Conservation (phyloP, 2,888 invertebrate species). For the Platerodrilus igneus region DNA sequence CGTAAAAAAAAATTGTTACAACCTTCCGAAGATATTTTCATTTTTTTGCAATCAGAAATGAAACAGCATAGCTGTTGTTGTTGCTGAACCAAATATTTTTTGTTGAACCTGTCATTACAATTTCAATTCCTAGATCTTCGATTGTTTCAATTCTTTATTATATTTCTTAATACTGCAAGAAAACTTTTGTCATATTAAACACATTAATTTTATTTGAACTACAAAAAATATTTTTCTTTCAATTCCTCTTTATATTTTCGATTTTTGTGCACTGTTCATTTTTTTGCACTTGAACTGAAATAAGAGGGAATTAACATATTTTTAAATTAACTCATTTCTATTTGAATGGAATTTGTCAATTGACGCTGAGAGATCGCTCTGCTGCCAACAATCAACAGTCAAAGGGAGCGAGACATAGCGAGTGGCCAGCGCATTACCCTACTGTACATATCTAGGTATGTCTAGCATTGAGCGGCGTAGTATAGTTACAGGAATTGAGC, state of each 20-base stretch:
- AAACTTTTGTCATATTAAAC: conserved; percentile 21
- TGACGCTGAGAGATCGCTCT: no score
- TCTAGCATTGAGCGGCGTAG: no score
- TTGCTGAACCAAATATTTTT: conserved; percentile 20
- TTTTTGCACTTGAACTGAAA: no score
- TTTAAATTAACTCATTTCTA: no score
- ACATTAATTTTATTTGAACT: conserved; percentile 10
- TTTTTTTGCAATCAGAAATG: conserved; percentile 19
- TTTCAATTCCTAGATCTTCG: conserved; percentile 13
- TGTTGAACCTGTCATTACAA: conserved; percentile 20
- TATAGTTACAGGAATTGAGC: no score
- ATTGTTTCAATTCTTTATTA: conserved; percentile 18
- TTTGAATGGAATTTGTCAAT: no score
- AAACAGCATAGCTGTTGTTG: conserved; percentile 22
- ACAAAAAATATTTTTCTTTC: conserved; percentile 12
- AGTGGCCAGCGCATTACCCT: no score
- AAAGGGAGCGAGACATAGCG: no score
- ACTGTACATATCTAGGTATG: no score
- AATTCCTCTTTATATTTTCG: conserved; percentile 16
- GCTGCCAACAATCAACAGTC: no score
- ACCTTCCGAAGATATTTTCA: conserved; percentile 17
- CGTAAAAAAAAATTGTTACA: no score
- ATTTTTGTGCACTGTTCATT: conserved; percentile 16
- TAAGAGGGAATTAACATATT: no score
- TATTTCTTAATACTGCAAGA: conserved; percentile 23